Evolutionary conservation across 2,888 invertebrate species (phyloP).

Genomic region (Nesidiocoris tenuis): DNA sequence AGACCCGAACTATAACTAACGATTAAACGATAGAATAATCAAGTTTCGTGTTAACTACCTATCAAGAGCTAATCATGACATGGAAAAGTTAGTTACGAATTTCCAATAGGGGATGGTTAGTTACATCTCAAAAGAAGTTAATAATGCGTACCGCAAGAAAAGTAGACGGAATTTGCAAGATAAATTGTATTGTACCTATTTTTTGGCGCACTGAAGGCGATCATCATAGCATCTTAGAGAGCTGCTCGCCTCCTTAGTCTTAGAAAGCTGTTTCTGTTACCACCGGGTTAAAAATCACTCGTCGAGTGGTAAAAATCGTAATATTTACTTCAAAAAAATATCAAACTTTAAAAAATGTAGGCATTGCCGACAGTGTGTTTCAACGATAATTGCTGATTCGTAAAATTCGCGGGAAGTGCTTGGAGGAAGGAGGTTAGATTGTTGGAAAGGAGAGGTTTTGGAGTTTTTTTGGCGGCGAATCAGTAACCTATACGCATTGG

Average conservation of each 20-base stretch:
- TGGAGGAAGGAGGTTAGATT: too few species aligned
- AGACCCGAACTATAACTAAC: not conserved
- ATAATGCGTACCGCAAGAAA: not conserved
- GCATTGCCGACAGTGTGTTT: too few species aligned
- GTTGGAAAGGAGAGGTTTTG: too few species aligned
- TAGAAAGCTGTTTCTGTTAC: conserved; percentile 20
- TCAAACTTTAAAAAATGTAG: not conserved
- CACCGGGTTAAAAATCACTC: not conserved
- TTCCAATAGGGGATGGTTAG: not conserved
- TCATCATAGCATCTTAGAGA: not conserved
- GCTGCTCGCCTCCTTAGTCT: conserved; percentile 16
- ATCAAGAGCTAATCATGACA: not conserved
- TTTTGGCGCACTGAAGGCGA: conserved; percentile 21
- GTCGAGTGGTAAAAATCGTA: not conserved
- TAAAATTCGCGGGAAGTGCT: too few species aligned
- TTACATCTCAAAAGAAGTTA: not conserved
- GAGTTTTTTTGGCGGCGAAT: too few species aligned
- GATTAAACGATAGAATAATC: not conserved
- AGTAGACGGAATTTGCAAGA: not conserved
- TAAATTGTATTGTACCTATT: conserved; percentile 12
- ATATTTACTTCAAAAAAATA: not conserved
- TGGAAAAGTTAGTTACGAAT: not conserved
- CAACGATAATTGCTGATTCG: too few species aligned
- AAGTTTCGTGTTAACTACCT: not conserved
- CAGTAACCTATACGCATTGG: too few species aligned